Evolutionary conservation across 2,797 vertebrate species (phyloP), one percentile per base, ranked within the genome.

Genomic region (Anguilla anguilla): DNA sequence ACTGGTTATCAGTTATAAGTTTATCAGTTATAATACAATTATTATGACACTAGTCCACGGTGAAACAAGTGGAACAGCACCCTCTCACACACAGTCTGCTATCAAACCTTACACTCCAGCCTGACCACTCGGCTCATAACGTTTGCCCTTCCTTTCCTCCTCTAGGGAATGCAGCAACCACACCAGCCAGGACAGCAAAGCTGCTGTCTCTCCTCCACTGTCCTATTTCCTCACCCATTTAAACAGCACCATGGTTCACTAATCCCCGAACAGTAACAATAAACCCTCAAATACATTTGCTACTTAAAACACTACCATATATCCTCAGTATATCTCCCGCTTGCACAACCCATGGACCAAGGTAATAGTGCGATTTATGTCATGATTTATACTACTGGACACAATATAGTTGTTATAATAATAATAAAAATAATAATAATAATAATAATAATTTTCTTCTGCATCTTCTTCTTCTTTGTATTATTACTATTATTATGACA

Each of bases 401-500:
- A 55, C 53, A 2, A 55, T 55, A 55, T 55, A 55, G 2, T 15
- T 10, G 53, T 55, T 55, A 51, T 51, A 51, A 51, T 6, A 51
- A 51, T 13, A 51, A 53, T 53, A 53, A 53, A 53, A 53, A 53
- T 53, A 53, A 53, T 9, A 53, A 53, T 53, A 53, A 53, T 9
- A 53, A 53, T 53, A 53, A 53, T 53, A 53, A 53, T 53, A 53
- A 53, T 46, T 46, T 46, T 6, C 43, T 53, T 53, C 7, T 53
- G 7, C 51, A 11, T 11, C 53, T 64, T 64, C 22, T 64, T 22
- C 22, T 61, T 61, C 22, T 64, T 64, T 19, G 4, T 35, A 35
- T 35, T 35, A 22, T 13, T 35, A 39, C 39, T 15, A 22, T 39
- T 3, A 39, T 77, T 15, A 77, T 35, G 59, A 10, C 57, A 93